Evolutionary conservation across 2,797 vertebrate genomes (phyloP), one percentile per base, ranked within the genome.

Genomic region (Adrianichthys oophorus): DNA sequence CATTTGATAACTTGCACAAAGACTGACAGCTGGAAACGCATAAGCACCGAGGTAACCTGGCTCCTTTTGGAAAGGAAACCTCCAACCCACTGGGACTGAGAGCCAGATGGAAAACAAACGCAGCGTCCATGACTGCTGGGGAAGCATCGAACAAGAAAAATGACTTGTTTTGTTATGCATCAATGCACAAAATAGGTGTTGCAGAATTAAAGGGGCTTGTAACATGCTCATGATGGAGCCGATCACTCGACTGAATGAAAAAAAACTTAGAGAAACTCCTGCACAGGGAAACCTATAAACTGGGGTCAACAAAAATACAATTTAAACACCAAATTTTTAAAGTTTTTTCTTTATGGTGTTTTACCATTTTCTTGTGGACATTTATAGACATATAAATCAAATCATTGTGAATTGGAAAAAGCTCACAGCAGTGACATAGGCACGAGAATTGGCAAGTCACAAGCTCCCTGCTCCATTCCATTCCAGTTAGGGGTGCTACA

Each of bases 1-100:
- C 59, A 81, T 84, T 77, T 65, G 64, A 72, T 77, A 74, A 72
- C 14, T 0, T 41, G 37, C 69, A 78, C 42, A 18, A 68, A 59
- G 66, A 72, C 59, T 56, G 86, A 49, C 73, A 82, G 74, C 64
- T 59, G 65, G 52, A 60, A 64, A 60, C 62, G 51, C 59, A 41
- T 13, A 4, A 52, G 43, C 44, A 45, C 53, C 18, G 52, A 37
- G 52, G 46, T 5, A 53, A 44, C 5, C 60, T 23, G 62, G 18
- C 3, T 60, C 23, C 64, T 74, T 52, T 47, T 12, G n/a, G 43
- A 51, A 42, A 43, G 44, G 40, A 42, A 55, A 48, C 48, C n/a
- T 50, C 40, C 41, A 70, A 47, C 52, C 63, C 72, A 59, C 55
- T 70, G 24, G 14, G 37, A 74, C 37, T 15, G 63, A 15, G 67